Evolutionary conservation across 1,140 invertebrate species (phyloP).

Genomic region (Cydia pomonella): DNA sequence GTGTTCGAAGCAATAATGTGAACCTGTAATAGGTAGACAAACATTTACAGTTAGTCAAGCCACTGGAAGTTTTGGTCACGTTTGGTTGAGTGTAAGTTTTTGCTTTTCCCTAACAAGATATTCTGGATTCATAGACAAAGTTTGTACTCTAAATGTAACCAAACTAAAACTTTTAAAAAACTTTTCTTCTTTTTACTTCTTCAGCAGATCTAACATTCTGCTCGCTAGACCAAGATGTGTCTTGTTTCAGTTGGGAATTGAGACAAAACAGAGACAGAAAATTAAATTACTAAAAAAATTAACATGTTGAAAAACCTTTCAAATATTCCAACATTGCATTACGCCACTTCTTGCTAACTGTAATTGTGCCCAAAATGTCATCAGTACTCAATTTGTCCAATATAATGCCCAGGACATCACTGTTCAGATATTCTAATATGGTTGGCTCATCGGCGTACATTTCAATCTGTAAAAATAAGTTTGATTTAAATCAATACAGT

Average conservation of each 20-base stretch:
- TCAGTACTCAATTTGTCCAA: not conserved
- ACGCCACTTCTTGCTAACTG: slow-evolving; percentile 7
- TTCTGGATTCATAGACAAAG: no score
- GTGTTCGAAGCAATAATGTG: slow-evolving; percentile 9
- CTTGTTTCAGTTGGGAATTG: no score
- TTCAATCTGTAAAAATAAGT: not conserved
- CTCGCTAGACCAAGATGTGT: no score
- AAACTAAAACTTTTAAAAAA: no score
- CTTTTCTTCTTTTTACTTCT: no score
- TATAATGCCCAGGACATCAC: not conserved
- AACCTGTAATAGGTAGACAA: not conserved
- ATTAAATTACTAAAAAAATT: not conserved
- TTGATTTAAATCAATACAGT: no score
- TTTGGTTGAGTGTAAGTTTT: no score
- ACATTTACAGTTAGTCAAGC: not conserved
- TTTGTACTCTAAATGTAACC: no score
- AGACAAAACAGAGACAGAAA: no score
- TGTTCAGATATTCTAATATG: not conserved
- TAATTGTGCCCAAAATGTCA: not conserved
- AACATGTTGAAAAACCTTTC: not conserved
- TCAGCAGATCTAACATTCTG: no score
- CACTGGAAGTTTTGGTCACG: not conserved
- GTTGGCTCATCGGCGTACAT: not conserved
- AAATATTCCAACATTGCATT: not conserved
- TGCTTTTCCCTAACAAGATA: no score